Evolutionary conservation across 2,888 invertebrate species (phyloP), one percentile per base, ranked within the genome.

Genomic region (Adela reaumurella): DNA sequence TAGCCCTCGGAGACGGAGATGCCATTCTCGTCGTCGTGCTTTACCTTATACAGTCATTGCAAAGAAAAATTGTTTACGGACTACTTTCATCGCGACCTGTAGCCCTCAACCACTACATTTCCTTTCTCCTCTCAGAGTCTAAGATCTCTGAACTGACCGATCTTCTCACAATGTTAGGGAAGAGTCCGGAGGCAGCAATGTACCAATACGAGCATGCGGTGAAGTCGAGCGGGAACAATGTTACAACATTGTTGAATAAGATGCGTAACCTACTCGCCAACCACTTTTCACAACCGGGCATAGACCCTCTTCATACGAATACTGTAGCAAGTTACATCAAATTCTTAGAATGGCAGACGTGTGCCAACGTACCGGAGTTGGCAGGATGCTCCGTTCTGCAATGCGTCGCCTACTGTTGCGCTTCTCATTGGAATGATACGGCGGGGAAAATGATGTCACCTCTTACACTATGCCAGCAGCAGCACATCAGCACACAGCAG

Each of bases 1-100:
- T 92, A 24, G 74, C 79, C 20, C 81, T 84, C 47, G 88, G 88
- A 5, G 88, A 90, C 68, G 93, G 92, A 19, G 89, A 92, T 79
- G 84, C 87, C 19, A 87, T 92, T 55, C 70, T 89, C 47, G 82
- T 83, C 52, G 87, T 92, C 18, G 81, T 90, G 0, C 64, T 93
- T 8, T 93, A 89, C 65, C 74, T 94, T 2, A 85, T 85, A 50
- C 85, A 83, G 59, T 89, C 92, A 0, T 64, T 94, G 8, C 89
- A 89, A 56, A 82, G 83, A 55, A 83, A 84, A 51, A 64, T 91
- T 43, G 87, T 92, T 28, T 83, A 87, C 52, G 84, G 85, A 57
- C 68, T 92, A 45, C 64, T 94, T 1, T 72, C 86, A 1, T 82
- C 84, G n/a, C 76, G 88, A 50, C 86, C 87, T 1, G 70, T 84